Evolutionary conservation across 1,140 invertebrate genomes (phyloP), one percentile per base, ranked within the genome.

Genomic region (Euglossa dilemma): DNA sequence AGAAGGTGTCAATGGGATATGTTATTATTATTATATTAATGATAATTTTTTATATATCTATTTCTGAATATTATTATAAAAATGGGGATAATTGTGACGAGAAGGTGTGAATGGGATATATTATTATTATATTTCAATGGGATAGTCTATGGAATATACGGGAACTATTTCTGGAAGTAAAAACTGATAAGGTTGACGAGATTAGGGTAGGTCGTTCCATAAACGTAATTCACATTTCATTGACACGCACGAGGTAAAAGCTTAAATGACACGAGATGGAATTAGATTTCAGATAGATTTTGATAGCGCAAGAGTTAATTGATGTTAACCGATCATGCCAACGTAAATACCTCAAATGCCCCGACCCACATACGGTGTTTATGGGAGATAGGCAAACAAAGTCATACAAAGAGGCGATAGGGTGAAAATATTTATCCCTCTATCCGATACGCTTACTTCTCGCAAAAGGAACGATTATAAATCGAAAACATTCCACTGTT

Each of bases 311-410:
- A 71, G 74, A 89, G 84, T 91, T 91, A 90, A 91, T 86, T 82
- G 89, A 84, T 84, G 84, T 90, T 90, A 91, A 91, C 79, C 36
- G 67, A 72, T 57, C 72, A 71, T 72, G 76, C 69, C 75, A 88
- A 83, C 78, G 79, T 84, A 84, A 85, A 52, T 80, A 78, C 64
- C 77, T 64, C 50, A 74, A 70, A 36, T 64, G 70, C 28, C 25
- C 18, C 73, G 72, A 56, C 64, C 61, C 63, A 77, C 50, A 70
- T 69, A 70, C 9, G 11, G 28, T n/a, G 20, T 78, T 77, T 78
- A 70, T 43, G 23, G 47, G n/a, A 50, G 28, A 83, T 54, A 52
- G 20, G 57, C 45, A 25, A 36, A 36, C 20, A 43, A n/a, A n/a
- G n/a, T 7, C 25, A n/a, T 52, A 43, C 57, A 75, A 47, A 36